Percentiles rank a stretch among this genome's conserved stretches.
These are phyloP conservation scores for Papilio gigon DNA, from an alignment of 2,888 invertebrate genomes.

Conservation along the genomic window DNA sequence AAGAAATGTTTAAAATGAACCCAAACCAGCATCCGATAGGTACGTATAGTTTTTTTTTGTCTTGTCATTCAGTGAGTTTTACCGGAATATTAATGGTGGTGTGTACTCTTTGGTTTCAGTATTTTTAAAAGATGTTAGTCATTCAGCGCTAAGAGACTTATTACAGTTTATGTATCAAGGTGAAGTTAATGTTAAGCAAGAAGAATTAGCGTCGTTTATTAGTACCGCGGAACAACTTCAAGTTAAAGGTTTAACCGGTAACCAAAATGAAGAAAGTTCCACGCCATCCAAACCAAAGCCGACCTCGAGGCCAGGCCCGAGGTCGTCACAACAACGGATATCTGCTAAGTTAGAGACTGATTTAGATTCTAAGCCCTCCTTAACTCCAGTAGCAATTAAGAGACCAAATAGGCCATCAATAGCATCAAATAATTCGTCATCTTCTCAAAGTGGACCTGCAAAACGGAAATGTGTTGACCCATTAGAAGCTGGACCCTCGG, in stretches of 20 bases:
- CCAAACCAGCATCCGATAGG: conserved; percentile 86
- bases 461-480: conserved; percentile 84
- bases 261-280: conserved; percentile 83
- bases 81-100: conserved; percentile 34
- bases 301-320: conserved; percentile 84
- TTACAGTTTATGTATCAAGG: conserved; percentile 89
- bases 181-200: conserved; percentile 87
- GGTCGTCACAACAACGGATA: conserved; percentile 84
- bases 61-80: conserved; percentile 19
- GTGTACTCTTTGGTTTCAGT: conserved; percentile 75
- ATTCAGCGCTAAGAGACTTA: conserved; percentile 86
- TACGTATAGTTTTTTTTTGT: conserved; percentile 57
- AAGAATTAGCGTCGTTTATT: conserved; percentile 87
- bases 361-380: conserved; percentile 84
- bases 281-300: conserved; percentile 83
- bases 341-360: conserved; percentile 84
- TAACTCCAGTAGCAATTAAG: conserved; percentile 84
- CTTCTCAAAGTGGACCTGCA: conserved; percentile 82
- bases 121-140: conserved; percentile 87
- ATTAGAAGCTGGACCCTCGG: conserved; percentile 83
- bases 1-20: conserved; percentile 88
- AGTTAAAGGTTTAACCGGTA: conserved; percentile 87
- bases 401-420: conserved; percentile 85
- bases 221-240: conserved; percentile 88
- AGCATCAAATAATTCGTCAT: conserved; percentile 83